Base-by-base conservation (phyloP, 1,140 invertebrate genomes). In the Oreohelix idahoensis region DNA sequence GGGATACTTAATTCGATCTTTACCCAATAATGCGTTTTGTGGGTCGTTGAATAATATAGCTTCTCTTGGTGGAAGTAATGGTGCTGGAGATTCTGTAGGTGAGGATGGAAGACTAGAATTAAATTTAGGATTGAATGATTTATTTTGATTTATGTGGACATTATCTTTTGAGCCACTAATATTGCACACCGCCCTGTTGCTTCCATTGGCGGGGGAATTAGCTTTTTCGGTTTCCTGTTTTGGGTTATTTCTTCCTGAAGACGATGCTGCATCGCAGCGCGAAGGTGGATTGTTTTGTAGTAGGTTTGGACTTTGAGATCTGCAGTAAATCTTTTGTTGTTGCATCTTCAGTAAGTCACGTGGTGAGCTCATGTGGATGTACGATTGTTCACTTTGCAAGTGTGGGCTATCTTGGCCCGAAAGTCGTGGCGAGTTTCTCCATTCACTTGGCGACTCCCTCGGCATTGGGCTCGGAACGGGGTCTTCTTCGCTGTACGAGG, bases 21-120 rank as follows among this genome's bases (percentile, higher is more conserved):
- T 36, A 13, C 58, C 77, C 2, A 26, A 29, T 13, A 79, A 66
- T 17, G 77, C 66, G 10, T 23, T 0, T 2, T 79, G 53, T 23
- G 58, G 5, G 42, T 71, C 69, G 17, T 66, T 69, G 11, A 51
- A 11, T 20, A 4, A 17, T 17, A 71, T 45, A 26, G 13, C 17
- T 32, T 71, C 63, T 8, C 79, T 20, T n/a, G 79, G 66, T 2
- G 79, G 79, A 39, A 81, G 45, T 32, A 45, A 38, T 35, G 79
- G 79, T 8, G 42, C 17, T n/a, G 63, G 79, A 15, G 83, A 74
- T 8, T 49, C 32, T 17, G 35, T 1, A 5, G 49, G n/a, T 0
- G 58, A 0, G 36, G 78, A 70, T 35, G n/a, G 78, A 63, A 45
- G 78, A 80, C 23, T 32, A 17, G 8, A 29, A 38, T 36, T 58